Evolutionary conservation across 2,888 invertebrate genomes (phyloP).

Genomic region (Oasisia sp.): DNA sequence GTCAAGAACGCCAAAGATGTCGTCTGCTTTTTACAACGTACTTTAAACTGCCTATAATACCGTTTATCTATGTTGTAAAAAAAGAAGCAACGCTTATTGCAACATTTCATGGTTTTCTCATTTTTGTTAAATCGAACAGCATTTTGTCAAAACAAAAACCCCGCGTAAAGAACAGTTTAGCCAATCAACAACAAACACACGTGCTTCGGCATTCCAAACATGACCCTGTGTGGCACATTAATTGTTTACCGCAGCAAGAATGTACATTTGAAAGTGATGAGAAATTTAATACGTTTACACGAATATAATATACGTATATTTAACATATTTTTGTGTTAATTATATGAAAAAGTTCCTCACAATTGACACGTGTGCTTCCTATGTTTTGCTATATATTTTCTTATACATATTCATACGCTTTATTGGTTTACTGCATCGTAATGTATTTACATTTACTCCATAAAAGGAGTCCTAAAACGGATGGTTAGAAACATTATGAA

Average conservation of each 20-base stretch:
- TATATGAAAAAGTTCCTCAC: neutral
- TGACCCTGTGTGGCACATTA: neutral
- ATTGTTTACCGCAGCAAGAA: neutral
- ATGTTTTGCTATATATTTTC: neutral
- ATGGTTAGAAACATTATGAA: neutral
- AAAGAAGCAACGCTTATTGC: neutral
- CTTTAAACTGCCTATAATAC: neutral
- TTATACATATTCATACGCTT: too few species aligned
- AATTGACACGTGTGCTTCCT: neutral
- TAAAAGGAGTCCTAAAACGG: neutral
- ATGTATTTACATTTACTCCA: neutral
- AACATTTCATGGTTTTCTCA: neutral
- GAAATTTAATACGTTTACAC: neutral
- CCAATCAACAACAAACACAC: conserved; percentile 9
- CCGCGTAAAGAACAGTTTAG: neutral
- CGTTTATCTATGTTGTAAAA: neutral
- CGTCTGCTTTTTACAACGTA: neutral
- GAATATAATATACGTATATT: neutral
- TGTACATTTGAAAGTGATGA: neutral
- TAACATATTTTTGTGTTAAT: neutral
- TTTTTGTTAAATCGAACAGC: neutral
- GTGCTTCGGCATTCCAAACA: neutral
- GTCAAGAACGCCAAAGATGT: neutral
- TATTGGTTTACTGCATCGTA: neutral
- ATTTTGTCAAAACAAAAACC: neutral